A percentile compares a stretch with the other conserved stretches of the same genome.
Evolutionary conservation across 2,113 vertebrate genomes (phyloP).

Genomic region (Ochotona princeps): DNA sequence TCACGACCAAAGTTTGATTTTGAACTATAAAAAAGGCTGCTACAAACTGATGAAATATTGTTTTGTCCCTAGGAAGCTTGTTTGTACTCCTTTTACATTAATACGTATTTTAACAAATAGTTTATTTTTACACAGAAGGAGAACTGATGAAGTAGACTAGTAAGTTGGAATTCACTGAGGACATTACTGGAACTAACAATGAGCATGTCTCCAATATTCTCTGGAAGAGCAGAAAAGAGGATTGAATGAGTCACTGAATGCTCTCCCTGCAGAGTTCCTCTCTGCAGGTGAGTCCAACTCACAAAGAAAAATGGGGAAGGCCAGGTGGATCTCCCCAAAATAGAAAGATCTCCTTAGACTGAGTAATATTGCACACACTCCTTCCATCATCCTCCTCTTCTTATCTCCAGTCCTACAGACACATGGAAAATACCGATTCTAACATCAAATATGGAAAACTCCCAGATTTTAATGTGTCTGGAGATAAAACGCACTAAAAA

Average conservation of each 20-base stretch:
- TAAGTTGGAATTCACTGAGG: not conserved
- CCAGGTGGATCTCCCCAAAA: not conserved
- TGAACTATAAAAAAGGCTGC: not conserved
- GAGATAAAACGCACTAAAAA: not conserved
- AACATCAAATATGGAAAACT: not conserved
- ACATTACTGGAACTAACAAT: not conserved
- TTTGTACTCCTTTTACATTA: slow-evolving; percentile 4
- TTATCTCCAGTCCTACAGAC: not conserved
- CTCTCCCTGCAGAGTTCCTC: not conserved
- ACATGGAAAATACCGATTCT: slow-evolving; percentile 8
- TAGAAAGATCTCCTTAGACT: not conserved
- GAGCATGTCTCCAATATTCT: not conserved
- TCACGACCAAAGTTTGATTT: not conserved
- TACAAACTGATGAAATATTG: not conserved
- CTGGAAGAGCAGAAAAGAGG: not conserved
- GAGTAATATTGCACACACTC: not conserved
- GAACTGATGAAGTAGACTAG: not conserved
- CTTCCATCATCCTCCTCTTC: not conserved
- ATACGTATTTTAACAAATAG: not conserved
- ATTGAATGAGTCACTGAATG: not conserved
- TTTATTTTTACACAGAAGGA: not conserved
- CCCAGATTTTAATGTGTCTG: not conserved
- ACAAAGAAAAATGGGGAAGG: not conserved
- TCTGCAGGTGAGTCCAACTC: not conserved
- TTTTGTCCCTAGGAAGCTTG: not conserved